A percentile compares a stretch with the other conserved stretches of the same genome.
Conservation (phyloP, 2,888 invertebrate genomes). For the Arge pagana region DNA sequence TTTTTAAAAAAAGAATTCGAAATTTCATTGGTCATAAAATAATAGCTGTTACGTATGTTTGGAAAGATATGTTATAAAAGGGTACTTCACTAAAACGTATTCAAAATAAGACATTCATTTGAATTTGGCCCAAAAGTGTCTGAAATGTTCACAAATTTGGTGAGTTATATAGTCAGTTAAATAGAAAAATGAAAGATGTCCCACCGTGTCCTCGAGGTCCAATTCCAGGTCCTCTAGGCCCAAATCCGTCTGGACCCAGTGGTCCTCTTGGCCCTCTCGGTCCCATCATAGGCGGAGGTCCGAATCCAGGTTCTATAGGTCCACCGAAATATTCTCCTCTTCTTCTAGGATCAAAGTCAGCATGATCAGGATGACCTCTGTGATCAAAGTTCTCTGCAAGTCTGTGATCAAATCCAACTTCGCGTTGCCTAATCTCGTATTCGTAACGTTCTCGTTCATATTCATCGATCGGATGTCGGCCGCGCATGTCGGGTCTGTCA, state of each 20-base stretch:
- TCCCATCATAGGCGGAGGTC: slow-evolving; percentile 53
- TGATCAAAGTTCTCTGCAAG: slow-evolving; percentile 49
- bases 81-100: too few species aligned
- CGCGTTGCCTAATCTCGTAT: slow-evolving; percentile 49
- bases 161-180: neutral
- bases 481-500: slow-evolving; percentile 46
- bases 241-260: slow-evolving; percentile 54
- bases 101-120: too few species aligned
- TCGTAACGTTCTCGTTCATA: slow-evolving; percentile 53
- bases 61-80: neutral
- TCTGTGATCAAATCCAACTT: slow-evolving; percentile 49
- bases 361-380: slow-evolving; percentile 46
- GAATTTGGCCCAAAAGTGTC: neutral
- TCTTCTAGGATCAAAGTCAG: slow-evolving; percentile 52
- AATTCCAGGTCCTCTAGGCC: slow-evolving; percentile 49
- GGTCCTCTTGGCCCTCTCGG: slow-evolving; percentile 49
- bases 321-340: slow-evolving; percentile 53
- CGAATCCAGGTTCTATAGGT: slow-evolving; percentile 48
- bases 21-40: neutral
- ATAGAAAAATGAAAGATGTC: slow-evolving; percentile 21
- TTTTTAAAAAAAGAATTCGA: neutral
- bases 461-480: slow-evolving; percentile 46
- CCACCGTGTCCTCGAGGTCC: slow-evolving; percentile 52
- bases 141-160: slow-evolving; percentile 4
- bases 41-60: neutral